Base-by-base conservation (phyloP, 2,113 vertebrate species). In the Daboia siamensis region DNA sequence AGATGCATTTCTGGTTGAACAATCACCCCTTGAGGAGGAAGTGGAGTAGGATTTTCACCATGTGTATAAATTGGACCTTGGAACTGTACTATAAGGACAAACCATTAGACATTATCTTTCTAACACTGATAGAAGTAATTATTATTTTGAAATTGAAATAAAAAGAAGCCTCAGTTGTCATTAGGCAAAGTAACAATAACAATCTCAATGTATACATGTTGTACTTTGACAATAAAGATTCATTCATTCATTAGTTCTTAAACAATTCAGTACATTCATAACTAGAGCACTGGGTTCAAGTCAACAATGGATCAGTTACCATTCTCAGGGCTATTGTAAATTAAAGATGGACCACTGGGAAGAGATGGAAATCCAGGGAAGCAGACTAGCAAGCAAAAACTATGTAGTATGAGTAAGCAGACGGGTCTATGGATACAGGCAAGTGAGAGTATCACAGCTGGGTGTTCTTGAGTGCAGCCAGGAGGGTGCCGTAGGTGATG, bases 1-100 rank as follows among this genome's bases (percentile, higher is more conserved):
- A 99, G 97, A 96, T 99, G 99, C 98, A 99, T 99, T 98, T 99
- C 99, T 2, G 99, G 99, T 97, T 99, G 99, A 92, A 99, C 99
- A 94, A 99, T 98, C 98, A 99, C 99, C 96, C 99, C 98, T 91
- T 99, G 99, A 9, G 99, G 99, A 1, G 99, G 98, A 95, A 99
- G 97, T 33, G 99, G 97, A 91, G 99, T 97, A 90, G 99, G 97
- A 96, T 96, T 98, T 7, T 99, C 99, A 0, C 98, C 97, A 84
- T 99, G 99, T 84, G 98, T 95, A 92, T 99, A 99, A 97, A 99
- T 99, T 98, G 99, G 98, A 98, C 99, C 99, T 96, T 99, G 99
- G 97, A 98, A 99, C 93, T 99, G 98, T 97, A 99, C 99, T 99
- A 97, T 61, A 97, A 97, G 69, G 99, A 97, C 55, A 97, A 97